Percentiles rank a stretch among this genome's conserved stretches.
phyloP scores from a whole-genome alignment of 1,140 invertebrate species.

The Drosophila watanabei region DNA sequence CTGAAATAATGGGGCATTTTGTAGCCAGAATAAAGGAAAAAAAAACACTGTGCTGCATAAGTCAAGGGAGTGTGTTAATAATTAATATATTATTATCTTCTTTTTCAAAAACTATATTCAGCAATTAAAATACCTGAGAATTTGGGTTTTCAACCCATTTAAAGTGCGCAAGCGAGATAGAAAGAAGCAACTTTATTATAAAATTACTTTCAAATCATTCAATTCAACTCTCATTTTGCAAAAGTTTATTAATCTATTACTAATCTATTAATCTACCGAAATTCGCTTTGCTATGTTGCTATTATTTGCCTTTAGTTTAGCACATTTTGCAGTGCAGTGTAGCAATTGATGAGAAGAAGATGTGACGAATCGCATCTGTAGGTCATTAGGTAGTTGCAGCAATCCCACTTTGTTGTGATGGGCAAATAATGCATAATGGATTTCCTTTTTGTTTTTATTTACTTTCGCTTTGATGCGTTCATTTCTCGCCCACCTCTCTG shows the following conservation, averaged over 20 bases:
- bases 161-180: neutral
- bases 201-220: no score
- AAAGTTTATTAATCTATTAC: no score
- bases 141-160: neutral
- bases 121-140: neutral
- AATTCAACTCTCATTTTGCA: neutral
- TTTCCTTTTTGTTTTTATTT: conserved; percentile 24
- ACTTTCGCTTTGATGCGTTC: conserved; percentile 14
- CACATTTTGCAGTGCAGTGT: neutral
- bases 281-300: no score
- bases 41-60: conserved; percentile 1
- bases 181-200: neutral
- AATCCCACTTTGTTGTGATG: conserved; percentile 24
- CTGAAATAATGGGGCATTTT: conserved; percentile 24
- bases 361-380: conserved; percentile 15
- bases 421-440: conserved; percentile 32
- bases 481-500: conserved; percentile 4
- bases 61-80: neutral
- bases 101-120: neutral
- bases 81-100: neutral
- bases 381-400: conserved; percentile 9
- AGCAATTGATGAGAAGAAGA: neutral
- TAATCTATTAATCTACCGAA: neutral
- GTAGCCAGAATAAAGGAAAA: conserved; percentile 25
- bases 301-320: neutral